Base-by-base conservation (phyloP, 2,797 vertebrate species). In the Melanotaenia pygmaea region DNA sequence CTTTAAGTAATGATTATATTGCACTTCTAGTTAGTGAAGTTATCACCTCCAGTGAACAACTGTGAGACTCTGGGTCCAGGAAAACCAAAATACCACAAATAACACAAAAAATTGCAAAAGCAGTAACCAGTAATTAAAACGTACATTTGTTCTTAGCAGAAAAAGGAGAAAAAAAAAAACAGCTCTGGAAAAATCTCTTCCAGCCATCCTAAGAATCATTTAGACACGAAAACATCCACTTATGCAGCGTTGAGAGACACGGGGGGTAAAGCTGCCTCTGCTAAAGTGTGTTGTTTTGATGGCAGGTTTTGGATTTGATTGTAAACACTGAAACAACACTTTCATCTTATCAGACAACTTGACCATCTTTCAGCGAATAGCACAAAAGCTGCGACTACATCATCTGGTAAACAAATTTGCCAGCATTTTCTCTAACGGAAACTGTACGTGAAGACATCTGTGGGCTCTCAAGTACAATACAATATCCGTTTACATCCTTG, bases 21-120 rank as follows among this genome's bases (percentile, higher is more conserved):
- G 90, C 92, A 93, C 92, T 84, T 91, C 68, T 74, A 79, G 59
- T 84, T 67, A 70, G 74, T 79, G 70, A 88, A 86, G 67, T 73
- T 0, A 73, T 63, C 45, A 79, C 66, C 32, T 70, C 63, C 45
- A 74, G 45, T 6, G 0, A 30, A 50, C 12, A 30, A 63, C 40
- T 51, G 20, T 8, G 14, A 70, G 56, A 74, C 64, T n/a, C 37
- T 65, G 34, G 28, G 58, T 67, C 59, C 37, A n/a, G 59, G 13
- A 72, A 67, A 70, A 50, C 32, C 20, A 64, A 50, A 74, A 59
- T 70, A 83, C 77, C 74, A 83, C 79, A 79, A 85, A 77, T 57
- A 80, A 51, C 14, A 16, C 59, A 63, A 22, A 45, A 56, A 30
- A 30, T 4, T 24, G 10, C 7, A 62, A 82, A 64, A 53, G 53